Conservation (phyloP, 2,888 invertebrate species). For the Hanleya hanleyi region DNA sequence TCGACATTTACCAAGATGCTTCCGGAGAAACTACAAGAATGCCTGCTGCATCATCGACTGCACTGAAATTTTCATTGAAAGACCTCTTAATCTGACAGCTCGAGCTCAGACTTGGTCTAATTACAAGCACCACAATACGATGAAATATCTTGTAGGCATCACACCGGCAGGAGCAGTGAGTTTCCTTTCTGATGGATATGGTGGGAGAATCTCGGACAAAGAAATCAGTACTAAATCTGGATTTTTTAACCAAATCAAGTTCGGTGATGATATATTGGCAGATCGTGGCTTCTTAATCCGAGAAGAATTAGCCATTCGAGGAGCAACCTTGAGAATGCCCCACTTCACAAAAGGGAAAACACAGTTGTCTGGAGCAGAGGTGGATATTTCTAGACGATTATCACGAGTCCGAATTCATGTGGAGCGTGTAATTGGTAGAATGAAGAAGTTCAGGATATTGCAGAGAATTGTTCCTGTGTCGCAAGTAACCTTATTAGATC, state of each 20-base stretch:
- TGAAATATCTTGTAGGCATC: conserved; percentile 25
- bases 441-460: neutral
- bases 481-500: neutral
- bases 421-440: neutral
- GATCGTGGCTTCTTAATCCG: conserved; percentile 43
- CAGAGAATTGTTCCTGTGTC: neutral
- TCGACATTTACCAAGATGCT: neutral
- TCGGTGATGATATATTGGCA: conserved; percentile 33
- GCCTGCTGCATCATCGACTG: conserved; percentile 27
- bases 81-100: conserved; percentile 14
- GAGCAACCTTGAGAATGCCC: conserved; percentile 14
- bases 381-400: neutral
- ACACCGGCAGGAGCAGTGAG: conserved; percentile 22
- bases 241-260: conserved; percentile 26
- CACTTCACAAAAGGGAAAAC: neutral
- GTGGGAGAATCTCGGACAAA: conserved; percentile 38
- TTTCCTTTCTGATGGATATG: conserved; percentile 26
- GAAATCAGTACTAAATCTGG: conserved; percentile 30
- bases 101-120: conserved; percentile 24
- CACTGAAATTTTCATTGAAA: conserved; percentile 28
- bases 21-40: neutral
- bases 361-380: neutral
- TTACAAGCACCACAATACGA: conserved; percentile 30
- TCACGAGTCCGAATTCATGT: neutral
- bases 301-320: conserved; percentile 17